Conservation (phyloP, 2,113 vertebrate genomes). For the Hippoglossus stenolepis region DNA sequence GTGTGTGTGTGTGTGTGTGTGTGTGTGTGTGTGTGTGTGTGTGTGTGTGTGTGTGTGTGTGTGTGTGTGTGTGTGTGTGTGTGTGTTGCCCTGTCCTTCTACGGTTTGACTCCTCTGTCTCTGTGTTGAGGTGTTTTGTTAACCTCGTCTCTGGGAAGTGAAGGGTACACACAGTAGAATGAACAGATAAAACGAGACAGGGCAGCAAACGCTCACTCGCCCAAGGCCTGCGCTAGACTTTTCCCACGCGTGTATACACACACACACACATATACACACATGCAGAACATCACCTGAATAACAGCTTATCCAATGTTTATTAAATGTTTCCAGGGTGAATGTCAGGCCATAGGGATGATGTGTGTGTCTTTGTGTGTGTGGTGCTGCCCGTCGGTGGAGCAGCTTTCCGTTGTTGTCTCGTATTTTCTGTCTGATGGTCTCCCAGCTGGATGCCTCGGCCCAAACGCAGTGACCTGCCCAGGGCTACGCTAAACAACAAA, state of each 20-base stretch:
- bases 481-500: slow-evolving; percentile 58
- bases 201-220: slow-evolving; percentile 41
- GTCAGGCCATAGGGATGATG: slow-evolving; percentile 51
- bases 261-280: slow-evolving; percentile 33
- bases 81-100: slow-evolving; percentile 46
- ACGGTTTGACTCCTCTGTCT: slow-evolving; percentile 50
- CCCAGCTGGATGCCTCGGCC: slow-evolving; percentile 48
- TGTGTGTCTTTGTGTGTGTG: slow-evolving; percentile 37
- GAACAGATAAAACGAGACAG: slow-evolving; percentile 60
- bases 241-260: slow-evolving; percentile 68
- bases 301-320: slow-evolving; percentile 69
- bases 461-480: slow-evolving; percentile 28
- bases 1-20: slow-evolving; percentile 21
- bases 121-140: slow-evolving; percentile 60
- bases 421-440: slow-evolving; percentile 33
- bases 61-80: slow-evolving; percentile 19
- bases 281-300: slow-evolving; percentile 53
- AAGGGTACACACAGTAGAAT: slow-evolving; percentile 41
- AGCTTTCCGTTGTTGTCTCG: slow-evolving; percentile 5
- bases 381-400: slow-evolving; percentile 1
- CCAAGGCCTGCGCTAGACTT: slow-evolving; percentile 58
- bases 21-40: slow-evolving; percentile 37
- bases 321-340: slow-evolving; percentile 71
- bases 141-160: slow-evolving; percentile 66
- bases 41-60: slow-evolving; percentile 30